Conservation (phyloP, 2,113 vertebrate genomes). For the Cranoglanis bouderius region DNA sequence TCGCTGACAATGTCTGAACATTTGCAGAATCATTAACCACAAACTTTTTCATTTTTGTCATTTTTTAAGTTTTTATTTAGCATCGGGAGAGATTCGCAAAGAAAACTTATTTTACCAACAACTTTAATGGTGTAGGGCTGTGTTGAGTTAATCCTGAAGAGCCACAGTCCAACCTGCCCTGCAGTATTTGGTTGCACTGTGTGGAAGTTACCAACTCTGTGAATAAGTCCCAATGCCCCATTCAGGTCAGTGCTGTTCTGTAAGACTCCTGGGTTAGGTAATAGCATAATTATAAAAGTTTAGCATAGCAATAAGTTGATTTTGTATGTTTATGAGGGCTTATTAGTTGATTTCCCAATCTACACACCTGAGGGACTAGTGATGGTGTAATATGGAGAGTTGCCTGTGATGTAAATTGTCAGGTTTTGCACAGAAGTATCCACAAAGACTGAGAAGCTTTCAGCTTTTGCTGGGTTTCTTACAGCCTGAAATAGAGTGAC, state of each 20-base stretch:
- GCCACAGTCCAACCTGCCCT: constrained; percentile 62
- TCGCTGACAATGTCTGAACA: background rate
- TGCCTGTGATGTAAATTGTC: constrained; percentile 68
- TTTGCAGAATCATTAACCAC: background rate
- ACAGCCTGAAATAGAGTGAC: constrained; percentile 68
- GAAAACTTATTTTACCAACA: constrained; percentile 56
- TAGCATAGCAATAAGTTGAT: background rate
- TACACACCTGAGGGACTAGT: constrained; percentile 63
- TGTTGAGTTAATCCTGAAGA: constrained; percentile 60
- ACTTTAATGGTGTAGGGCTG: constrained; percentile 68
- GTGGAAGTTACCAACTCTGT: constrained; percentile 61
- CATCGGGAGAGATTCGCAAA: background rate
- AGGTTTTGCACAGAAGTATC: constrained; percentile 66
- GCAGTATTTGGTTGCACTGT: constrained; percentile 50
- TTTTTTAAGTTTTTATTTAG: background rate
- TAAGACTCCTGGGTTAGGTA: constrained; percentile 55
- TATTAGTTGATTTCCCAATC: background rate
- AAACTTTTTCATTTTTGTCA: background rate
- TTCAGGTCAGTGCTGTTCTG: constrained; percentile 59
- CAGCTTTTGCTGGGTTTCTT: constrained; percentile 57
- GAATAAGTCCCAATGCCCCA: constrained; percentile 62
- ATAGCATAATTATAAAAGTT: background rate
- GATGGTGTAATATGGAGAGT: constrained; percentile 60
- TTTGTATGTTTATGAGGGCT: too few species aligned
- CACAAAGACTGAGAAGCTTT: constrained; percentile 60